Percentiles rank a stretch among this genome's conserved stretches.
These are phyloP conservation scores for Smithornis capensis DNA, from an alignment of 2,113 vertebrate species.

Conservation along the genomic window DNA sequence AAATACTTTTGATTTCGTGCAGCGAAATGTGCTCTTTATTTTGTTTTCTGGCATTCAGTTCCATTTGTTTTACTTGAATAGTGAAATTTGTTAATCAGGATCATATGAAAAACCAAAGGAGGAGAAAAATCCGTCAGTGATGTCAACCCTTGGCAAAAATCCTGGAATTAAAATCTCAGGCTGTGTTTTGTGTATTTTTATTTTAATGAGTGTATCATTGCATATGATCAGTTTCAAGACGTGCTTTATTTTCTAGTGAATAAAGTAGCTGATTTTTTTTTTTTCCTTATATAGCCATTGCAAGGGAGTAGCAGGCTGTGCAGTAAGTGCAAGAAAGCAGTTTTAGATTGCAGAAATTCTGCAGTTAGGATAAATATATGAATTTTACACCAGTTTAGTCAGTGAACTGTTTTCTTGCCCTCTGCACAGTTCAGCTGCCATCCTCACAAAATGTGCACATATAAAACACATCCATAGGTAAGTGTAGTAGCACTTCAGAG, in stretches of 20 bases:
- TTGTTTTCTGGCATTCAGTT: constrained; percentile 30
- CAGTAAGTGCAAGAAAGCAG: not conserved
- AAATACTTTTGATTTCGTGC: not conserved
- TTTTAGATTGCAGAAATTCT: not conserved
- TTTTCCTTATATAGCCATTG: not conserved
- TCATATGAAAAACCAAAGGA: constrained; percentile 57
- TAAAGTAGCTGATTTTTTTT: not conserved
- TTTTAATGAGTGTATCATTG: constrained; percentile 31
- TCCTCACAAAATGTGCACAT: not conserved
- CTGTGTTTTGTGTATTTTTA: constrained; percentile 49
- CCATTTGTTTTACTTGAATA: constrained; percentile 59
- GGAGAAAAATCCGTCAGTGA: not conserved
- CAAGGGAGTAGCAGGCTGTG: not conserved
- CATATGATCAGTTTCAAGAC: not conserved
- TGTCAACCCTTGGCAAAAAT: constrained; percentile 1
- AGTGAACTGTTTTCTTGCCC: not conserved
- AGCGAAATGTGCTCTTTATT: constrained; percentile 23
- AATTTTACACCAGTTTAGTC: not conserved
- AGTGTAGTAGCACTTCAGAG: not conserved
- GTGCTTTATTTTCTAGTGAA: constrained; percentile 30
- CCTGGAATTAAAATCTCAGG: constrained; percentile 59
- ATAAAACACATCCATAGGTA: not conserved
- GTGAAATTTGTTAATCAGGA: not conserved
- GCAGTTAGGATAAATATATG: not conserved
- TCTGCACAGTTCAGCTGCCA: not conserved